Evolutionary conservation across 53 echinoderm and acorn worm species (phyloP), one percentile per base, ranked within the genome.

Genomic region (Echinarachnius parma): DNA sequence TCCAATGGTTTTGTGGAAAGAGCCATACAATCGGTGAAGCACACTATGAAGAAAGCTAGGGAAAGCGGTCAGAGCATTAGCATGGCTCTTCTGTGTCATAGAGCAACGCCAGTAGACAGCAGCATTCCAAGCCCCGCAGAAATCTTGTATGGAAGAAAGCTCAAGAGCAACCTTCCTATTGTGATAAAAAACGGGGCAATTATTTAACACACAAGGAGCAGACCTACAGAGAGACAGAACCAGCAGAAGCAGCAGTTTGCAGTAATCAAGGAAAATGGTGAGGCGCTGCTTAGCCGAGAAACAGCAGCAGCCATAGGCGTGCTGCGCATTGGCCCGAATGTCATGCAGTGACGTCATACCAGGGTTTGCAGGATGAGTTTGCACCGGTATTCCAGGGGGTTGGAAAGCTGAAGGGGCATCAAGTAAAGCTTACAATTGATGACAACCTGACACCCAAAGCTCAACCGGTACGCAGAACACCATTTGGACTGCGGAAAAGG

Each of bases 381-480:
- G 42, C 65, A 7, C 5, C 45, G 42, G 45, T 64, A 9, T 64
- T 64, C 46, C 44, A 64, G 26, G 65, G 65, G 10, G 42, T 64
- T 39, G 65, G 65, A 22, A 64, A 64, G 45, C 24, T 64, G 10
- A 64, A 64, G 20, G 65, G 46, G 16, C 46, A 28, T 11, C 65
- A 64, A 42, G 42, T 64, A 23, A 39, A 64, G 46, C 20, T 39
- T 9, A 24, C 42, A 23, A 28, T 64, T 2, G 65, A 64, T 23
- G 31, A 29, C n/a, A 62, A 16, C 3, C 4, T 62, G 4, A 62
- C 31, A 62, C 31, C 34, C 34, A 37, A 34, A 23, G 62, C 31
- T 19, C 31, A 62, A 62, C 62, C 62, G 34, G 62, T 62, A 23
- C 34, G 62, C 34, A 29, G 62, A 32, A 62, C 62, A 16, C 62